Base-by-base conservation (phyloP, 2,888 invertebrate species). In the Hipparchia sbordonii region DNA sequence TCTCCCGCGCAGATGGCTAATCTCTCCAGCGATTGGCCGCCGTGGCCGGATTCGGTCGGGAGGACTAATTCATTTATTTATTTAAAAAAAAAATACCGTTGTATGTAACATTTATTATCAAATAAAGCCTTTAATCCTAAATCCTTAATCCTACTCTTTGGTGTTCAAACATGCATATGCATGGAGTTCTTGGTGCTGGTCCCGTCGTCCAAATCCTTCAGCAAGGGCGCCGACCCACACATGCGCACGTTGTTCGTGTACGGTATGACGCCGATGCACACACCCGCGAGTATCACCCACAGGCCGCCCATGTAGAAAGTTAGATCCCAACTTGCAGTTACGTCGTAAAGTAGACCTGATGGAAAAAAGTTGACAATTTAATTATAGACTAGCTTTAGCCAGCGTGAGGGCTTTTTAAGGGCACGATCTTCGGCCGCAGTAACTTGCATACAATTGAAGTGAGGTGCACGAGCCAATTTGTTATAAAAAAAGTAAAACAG, bases 301-400 rank as follows among this genome's bases (percentile, higher is more conserved):
- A 86, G 7, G 0, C 93, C 92, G 0, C 86, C 92, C 73, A 87
- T 81, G 82, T 91, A 92, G 84, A 93, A 93, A 0, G 93, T 92
- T 51, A 89, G 74, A 71, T 91, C 88, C 93, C 93, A 93, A 2
- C 82, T 80, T 0, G 84, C 82, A 0, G 91, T 90, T 56, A 88
- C 9, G 75, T 93, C 93, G 79, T 83, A 91, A 2, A 93, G 80
- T 76, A 90, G 75, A 2, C 93, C 93, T 93, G 83, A 6, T 13
- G 12, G 12, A 13, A 45, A 13, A 23, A 65, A 60, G 23, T 23
- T n/a, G 54, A n/a, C 6, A n/a, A 54, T 23, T 23, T 23, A n/a
- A 6, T 54, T 54, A 54, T 23, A 23, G 23, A 23, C 23, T 23
- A 23, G 23, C 23, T 23, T 23, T 1, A 0, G 0, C 23, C 23